Conservation (phyloP, 2,888 invertebrate species). For the Lucinisca nassula region DNA sequence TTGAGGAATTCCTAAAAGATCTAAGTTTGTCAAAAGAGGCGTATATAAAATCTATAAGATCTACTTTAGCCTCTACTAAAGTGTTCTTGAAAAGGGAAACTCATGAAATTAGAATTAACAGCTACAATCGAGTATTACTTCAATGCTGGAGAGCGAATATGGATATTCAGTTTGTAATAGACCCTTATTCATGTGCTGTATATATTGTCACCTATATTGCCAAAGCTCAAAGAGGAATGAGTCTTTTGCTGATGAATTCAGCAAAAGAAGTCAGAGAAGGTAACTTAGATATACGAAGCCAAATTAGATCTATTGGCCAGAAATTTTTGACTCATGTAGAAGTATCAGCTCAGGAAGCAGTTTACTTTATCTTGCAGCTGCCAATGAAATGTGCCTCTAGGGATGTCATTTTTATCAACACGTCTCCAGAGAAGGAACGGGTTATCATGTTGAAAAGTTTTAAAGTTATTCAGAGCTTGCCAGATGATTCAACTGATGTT, state of each 20-base stretch:
- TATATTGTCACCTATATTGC: conserved; percentile 61
- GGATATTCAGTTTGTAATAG: conserved; percentile 29
- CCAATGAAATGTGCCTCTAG: conserved; percentile 62
- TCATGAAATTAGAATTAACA: conserved; percentile 40
- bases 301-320: conserved; percentile 68
- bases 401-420: conserved; percentile 67
- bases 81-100: conserved; percentile 42
- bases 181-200: conserved; percentile 51
- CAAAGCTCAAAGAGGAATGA: conserved; percentile 65
- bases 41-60: neutral
- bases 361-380: conserved; percentile 66
- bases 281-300: conserved; percentile 53
- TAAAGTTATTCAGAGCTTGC: conserved; percentile 31
- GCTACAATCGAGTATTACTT: conserved; percentile 36
- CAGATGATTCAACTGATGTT: conserved; percentile 53
- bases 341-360: conserved; percentile 66
- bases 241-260: conserved; percentile 52
- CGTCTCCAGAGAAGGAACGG: conserved; percentile 64
- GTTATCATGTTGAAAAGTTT: conserved; percentile 20
- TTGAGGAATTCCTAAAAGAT: neutral
- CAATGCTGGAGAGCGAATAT: conserved; percentile 38
- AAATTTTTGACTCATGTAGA: conserved; percentile 73
- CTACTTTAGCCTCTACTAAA: neutral
- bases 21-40: conserved; percentile 7
- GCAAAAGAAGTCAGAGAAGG: conserved; percentile 49